Conservation (phyloP, 2,888 invertebrate species). For the Drosophila merina region DNA sequence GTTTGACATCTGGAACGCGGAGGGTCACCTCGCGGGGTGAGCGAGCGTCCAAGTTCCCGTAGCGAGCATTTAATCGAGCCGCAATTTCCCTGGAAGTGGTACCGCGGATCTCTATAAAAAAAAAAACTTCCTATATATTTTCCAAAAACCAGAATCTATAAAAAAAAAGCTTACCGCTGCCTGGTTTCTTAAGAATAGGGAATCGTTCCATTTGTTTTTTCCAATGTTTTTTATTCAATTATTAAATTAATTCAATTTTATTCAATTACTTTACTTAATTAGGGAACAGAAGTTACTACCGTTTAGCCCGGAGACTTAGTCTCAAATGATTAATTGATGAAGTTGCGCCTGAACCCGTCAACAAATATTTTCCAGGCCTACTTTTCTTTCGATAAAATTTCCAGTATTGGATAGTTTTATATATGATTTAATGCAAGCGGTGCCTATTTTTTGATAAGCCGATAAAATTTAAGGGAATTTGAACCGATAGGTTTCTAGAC, state of each 20-base stretch:
- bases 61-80: neutral
- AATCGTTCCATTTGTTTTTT: too few species aligned
- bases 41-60: neutral
- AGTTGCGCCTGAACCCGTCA: too few species aligned
- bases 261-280: too few species aligned
- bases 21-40: neutral
- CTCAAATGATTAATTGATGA: neutral
- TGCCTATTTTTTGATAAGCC: neutral
- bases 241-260: too few species aligned
- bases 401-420: neutral
- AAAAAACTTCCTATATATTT: too few species aligned
- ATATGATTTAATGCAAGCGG: neutral
- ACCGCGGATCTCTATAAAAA: neutral
- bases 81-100: neutral
- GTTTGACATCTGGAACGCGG: neutral
- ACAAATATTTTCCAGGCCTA: neutral
- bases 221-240: too few species aligned
- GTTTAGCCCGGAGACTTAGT: neutral
- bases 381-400: neutral
- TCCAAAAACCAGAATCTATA: too few species aligned
- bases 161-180: neutral
- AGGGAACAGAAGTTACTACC: neutral
- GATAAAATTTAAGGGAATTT: neutral
- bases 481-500: too few species aligned
- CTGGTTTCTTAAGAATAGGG: neutral